These are phyloP conservation scores for Anorthoa munda DNA, from an alignment of 2,888 invertebrate genomes.

Conservation along the genomic window DNA sequence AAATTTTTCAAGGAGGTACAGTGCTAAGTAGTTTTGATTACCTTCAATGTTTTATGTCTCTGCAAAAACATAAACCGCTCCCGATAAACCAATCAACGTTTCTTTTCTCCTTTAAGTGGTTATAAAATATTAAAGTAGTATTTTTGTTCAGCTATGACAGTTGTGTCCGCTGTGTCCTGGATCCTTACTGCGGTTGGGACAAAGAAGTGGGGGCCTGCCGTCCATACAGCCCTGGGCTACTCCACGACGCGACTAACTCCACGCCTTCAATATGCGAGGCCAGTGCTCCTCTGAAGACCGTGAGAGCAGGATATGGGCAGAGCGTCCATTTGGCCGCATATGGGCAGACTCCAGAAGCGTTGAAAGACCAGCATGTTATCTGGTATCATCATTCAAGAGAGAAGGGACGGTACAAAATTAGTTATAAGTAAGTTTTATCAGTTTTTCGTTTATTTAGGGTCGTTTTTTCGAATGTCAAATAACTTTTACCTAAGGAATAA, in stretches of 20 bases:
- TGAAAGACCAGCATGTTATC: slow-evolving; percentile 86
- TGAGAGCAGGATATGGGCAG: slow-evolving; percentile 92
- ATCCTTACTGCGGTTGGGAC: slow-evolving; percentile 94
- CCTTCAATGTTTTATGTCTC: slow-evolving; percentile 14
- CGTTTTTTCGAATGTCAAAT: too few species aligned
- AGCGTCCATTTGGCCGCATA: slow-evolving; percentile 92
- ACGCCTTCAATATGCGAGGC: slow-evolving; percentile 91
- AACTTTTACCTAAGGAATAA: too few species aligned
- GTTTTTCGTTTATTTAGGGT: neutral
- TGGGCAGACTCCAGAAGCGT: slow-evolving; percentile 87
- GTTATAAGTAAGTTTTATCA: slow-evolving; percentile 87
- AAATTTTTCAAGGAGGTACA: neutral
- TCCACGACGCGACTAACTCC: slow-evolving; percentile 92
- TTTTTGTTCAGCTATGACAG: slow-evolving; percentile 89
- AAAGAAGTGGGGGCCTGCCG: slow-evolving; percentile 91
- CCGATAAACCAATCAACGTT: neutral
- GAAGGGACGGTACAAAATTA: slow-evolving; percentile 90
- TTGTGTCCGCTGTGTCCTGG: slow-evolving; percentile 92
- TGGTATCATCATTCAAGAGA: slow-evolving; percentile 91
- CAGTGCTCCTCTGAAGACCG: slow-evolving; percentile 89
- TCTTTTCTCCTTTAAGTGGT: neutral
- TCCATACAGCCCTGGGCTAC: slow-evolving; percentile 90
- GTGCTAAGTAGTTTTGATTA: slow-evolving; percentile 6
- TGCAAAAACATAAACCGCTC: neutral
- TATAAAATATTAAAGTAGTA: neutral